These are phyloP conservation scores for Nixonia krombeini DNA, from an alignment of 1,140 invertebrate species.

Conservation along the genomic window DNA sequence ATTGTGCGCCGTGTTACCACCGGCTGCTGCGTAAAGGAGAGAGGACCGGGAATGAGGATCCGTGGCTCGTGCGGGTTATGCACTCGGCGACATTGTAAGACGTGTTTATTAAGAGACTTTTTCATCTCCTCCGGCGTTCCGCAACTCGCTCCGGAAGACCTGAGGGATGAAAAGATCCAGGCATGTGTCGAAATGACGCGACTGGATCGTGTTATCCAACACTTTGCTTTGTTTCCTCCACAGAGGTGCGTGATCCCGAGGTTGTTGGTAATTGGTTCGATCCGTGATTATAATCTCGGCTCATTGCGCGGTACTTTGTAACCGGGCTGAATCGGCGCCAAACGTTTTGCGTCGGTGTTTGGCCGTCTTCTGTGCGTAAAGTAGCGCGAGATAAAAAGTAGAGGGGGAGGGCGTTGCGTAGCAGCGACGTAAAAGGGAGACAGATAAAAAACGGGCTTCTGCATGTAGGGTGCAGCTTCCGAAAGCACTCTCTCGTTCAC, in stretches of 20 bases:
- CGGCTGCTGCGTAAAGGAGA: conserved; percentile 13
- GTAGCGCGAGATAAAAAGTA: conserved; percentile 39
- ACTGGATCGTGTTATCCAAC: conserved; percentile 24
- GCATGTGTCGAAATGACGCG: conserved; percentile 25
- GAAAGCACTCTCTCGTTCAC: conserved; percentile 51
- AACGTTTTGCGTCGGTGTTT: not conserved
- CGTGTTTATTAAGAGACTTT: conserved; percentile 62
- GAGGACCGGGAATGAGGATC: conserved; percentile 20
- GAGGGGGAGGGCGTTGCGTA: conserved; percentile 47
- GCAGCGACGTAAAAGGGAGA: conserved; percentile 45
- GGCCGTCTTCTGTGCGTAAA: conserved; percentile 37
- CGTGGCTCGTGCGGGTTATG: conserved; percentile 61
- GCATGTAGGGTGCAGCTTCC: conserved; percentile 48
- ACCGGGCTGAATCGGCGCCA: too few relatives aligned
- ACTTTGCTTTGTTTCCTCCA: conserved; percentile 22
- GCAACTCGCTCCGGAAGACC: conserved; percentile 6
- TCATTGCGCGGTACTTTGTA: too few relatives aligned
- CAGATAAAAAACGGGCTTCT: conserved; percentile 45
- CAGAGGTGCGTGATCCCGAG: too few relatives aligned
- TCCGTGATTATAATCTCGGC: conserved; percentile 33
- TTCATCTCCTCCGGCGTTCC: conserved; percentile 21
- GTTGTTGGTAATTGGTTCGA: conserved; percentile 34
- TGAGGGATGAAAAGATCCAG: conserved; percentile 32
- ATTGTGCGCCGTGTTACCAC: conserved; percentile 63
- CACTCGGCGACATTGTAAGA: conserved; percentile 52